These are phyloP conservation scores for Acrocephalus arundinaceus DNA, from an alignment of 2,113 vertebrate species.

Conservation along the genomic window DNA sequence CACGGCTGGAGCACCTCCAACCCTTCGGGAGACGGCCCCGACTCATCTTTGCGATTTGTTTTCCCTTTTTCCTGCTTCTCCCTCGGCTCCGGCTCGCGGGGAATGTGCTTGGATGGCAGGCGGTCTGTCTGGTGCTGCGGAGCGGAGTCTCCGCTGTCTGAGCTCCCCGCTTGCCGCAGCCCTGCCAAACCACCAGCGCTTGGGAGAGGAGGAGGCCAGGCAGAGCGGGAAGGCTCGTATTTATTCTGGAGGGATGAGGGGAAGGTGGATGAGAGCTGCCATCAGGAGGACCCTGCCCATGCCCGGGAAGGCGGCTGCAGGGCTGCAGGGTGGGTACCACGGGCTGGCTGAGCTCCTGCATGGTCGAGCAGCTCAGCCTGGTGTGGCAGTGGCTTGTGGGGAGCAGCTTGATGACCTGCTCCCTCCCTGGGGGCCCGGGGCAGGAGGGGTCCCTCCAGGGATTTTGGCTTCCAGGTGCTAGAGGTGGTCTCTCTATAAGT, in stretches of 20 bases:
- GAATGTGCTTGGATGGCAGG: not conserved
- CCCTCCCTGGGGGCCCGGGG: not conserved
- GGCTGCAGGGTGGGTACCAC: not conserved
- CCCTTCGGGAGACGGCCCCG: not conserved
- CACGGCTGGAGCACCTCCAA: not conserved
- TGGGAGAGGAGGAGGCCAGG: slow-evolving; percentile 1
- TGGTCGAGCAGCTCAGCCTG: not conserved
- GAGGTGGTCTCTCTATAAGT: not conserved
- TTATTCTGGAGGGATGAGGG: not conserved
- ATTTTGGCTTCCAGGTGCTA: not conserved
- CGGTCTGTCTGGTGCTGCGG: not conserved
- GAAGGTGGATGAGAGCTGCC: not conserved
- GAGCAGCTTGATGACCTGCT: not conserved
- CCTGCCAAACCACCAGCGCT: slow-evolving; percentile 15
- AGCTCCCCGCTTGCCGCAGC: not conserved
- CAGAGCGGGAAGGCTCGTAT: not conserved
- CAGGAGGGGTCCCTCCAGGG: not conserved
- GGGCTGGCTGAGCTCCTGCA: not conserved
- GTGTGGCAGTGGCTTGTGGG: not conserved
- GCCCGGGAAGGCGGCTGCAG: not conserved
- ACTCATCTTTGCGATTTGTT: not conserved
- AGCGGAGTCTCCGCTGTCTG: not conserved
- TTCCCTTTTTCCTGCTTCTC: not conserved
- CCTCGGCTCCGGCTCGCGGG: not conserved
- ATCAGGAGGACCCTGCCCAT: not conserved